phyloP scores from a whole-genome alignment of 1,140 invertebrate species.

The Drosophila pseudoobscura region DNA sequence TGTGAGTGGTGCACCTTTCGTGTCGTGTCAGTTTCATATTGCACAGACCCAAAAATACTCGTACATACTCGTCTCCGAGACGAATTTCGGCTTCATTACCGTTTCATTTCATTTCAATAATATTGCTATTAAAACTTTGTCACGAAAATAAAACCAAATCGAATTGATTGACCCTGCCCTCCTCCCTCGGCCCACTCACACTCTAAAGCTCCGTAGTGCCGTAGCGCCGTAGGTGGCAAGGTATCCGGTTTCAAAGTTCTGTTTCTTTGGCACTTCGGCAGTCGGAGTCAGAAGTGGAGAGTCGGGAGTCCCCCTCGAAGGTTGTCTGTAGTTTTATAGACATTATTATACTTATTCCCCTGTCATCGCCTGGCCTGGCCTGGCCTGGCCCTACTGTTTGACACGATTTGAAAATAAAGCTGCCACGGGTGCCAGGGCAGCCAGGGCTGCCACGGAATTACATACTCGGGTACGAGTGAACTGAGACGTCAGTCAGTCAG shows the following conservation, averaged over 20 bases:
- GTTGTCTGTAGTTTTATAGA: slow-evolving; percentile 53
- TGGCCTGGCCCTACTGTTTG: slow-evolving; percentile 51
- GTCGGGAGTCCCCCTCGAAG: slow-evolving; percentile 7
- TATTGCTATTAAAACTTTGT: slow-evolving; percentile 82
- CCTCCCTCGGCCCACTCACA: slow-evolving; percentile 3
- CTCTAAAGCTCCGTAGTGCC: too few species aligned
- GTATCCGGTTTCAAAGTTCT: slow-evolving; percentile 59
- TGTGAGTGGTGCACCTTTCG: slow-evolving; percentile 46
- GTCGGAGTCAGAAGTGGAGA: slow-evolving; percentile 1
- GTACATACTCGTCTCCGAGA: slow-evolving; percentile 44
- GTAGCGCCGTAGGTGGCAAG: slow-evolving; percentile 35
- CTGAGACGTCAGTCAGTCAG: slow-evolving; percentile 11
- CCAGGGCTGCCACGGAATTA: slow-evolving; percentile 3
- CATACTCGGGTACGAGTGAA: slow-evolving; percentile 21
- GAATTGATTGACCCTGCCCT: slow-evolving; percentile 7
- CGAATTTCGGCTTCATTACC: slow-evolving; percentile 74
- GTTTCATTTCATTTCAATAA: slow-evolving; percentile 79
- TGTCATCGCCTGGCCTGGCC: not conserved
- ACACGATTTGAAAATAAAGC: slow-evolving; percentile 72
- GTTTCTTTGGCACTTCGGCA: slow-evolving; percentile 55
- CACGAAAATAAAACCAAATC: slow-evolving; percentile 77
- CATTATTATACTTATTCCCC: slow-evolving; percentile 50
- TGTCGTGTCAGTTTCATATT: slow-evolving; percentile 54
- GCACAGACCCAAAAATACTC: slow-evolving; percentile 15
- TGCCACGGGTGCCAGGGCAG: slow-evolving; percentile 31